Evolutionary conservation across 2,797 vertebrate genomes (phyloP).

Genomic region (Molothrus aeneus): DNA sequence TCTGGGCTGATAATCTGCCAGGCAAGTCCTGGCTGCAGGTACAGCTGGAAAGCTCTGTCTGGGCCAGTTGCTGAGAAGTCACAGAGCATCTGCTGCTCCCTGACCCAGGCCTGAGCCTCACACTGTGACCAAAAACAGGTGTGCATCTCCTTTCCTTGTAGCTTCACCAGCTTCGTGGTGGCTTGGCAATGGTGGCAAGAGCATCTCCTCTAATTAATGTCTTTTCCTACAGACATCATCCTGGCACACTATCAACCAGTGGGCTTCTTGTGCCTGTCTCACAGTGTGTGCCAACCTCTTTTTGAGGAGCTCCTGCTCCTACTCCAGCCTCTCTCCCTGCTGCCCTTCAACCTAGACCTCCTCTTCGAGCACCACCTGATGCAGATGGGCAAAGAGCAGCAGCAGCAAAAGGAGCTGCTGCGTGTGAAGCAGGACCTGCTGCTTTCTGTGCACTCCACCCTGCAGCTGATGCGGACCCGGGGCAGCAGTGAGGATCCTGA

Average conservation of each 20-base stretch:
- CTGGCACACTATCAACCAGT: conserved; percentile 89
- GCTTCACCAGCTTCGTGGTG: neutral
- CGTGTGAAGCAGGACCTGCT: conserved; percentile 85
- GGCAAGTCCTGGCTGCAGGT: neutral
- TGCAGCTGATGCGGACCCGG: conserved; percentile 89
- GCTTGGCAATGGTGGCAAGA: neutral
- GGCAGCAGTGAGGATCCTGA: conserved; percentile 58
- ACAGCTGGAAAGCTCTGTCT: neutral
- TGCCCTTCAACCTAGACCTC: conserved; percentile 94
- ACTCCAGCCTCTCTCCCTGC: conserved; percentile 92
- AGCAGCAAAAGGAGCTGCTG: conserved; percentile 90
- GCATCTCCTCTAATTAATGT: neutral
- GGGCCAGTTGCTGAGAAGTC: neutral
- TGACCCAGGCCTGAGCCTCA: neutral
- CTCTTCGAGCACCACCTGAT: conserved; percentile 91
- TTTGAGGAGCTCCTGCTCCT: conserved; percentile 93
- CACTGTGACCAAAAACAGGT: neutral
- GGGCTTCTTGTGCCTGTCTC: conserved; percentile 90
- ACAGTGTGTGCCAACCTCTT: conserved; percentile 86
- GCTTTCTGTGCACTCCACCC: conserved; percentile 87
- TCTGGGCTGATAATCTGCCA: neutral
- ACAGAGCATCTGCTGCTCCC: neutral
- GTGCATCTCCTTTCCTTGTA: neutral
- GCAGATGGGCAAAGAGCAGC: conserved; percentile 88
- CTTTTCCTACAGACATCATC: conserved; percentile 82